Evolutionary conservation across 2,113 vertebrate species (phyloP), one percentile per base, ranked within the genome.

Genomic region (Candoia aspera): DNA sequence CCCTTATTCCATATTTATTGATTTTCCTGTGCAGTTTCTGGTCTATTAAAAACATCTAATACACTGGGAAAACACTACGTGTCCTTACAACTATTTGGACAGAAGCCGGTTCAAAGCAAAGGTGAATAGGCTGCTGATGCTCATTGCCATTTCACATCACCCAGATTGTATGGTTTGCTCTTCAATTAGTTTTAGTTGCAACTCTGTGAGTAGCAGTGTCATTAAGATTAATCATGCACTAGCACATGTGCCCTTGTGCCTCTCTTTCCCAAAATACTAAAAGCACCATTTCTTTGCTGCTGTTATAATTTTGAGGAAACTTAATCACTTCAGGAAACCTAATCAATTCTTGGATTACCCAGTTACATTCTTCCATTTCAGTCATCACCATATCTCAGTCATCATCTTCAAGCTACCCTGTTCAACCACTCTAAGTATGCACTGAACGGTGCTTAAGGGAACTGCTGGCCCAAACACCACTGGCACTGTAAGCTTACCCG

Each of bases 1-100:
- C 55, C 13, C 17, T 90, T 15, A 46, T 79, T 88, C 33, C 86
- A 94, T 95, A 93, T 93, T 95, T 94, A 86, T 95, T 88, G 55
- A 91, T 88, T 86, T 91, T 54, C 92, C 93, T 55, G 55, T 90
- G 84, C 26, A 93, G 64, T 54, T 95, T 68, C 85, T 94, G 94
- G 93, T 93, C 87, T 5, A 0, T 73, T 88, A 87, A 93, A 95
- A 92, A 92, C 95, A 92, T 95, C 88, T 92, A 95, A 94, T 62
- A 79, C 83, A n/a, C 84, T 83, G 64, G 87, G 90, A 92, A 94
- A 91, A 92, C 91, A 94, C 59, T 59, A 53, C 91, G 92, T 94
- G 90, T 87, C 49, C 91, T 95, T 95, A 93, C 62, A 62, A 92
- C 10, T 88, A 73, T 55, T 62, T 42, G n/a, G 73, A 26, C 88